Evolutionary conservation across 2,888 invertebrate genomes (phyloP).

Genomic region (Apodemia duryi): DNA sequence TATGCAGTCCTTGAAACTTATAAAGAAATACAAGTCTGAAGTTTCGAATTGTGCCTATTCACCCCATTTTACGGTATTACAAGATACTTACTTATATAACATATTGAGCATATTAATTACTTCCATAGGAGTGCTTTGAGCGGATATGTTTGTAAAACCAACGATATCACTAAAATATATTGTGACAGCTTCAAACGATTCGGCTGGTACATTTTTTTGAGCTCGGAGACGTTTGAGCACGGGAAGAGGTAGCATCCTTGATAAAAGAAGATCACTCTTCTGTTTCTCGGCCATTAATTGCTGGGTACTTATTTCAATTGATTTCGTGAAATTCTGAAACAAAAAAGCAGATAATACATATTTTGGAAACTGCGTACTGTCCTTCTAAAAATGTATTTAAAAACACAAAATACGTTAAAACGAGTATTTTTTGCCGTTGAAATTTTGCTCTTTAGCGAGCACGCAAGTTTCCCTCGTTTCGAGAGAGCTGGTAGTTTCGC

Average conservation of each 20-base stretch:
- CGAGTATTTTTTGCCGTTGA: too few species aligned
- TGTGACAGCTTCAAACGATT: conserved; percentile 83
- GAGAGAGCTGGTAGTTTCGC: too few species aligned
- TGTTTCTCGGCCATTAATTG: conserved; percentile 75
- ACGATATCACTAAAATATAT: conserved; percentile 86
- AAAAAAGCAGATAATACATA: not conserved
- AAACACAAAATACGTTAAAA: too few species aligned
- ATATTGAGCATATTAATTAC: conserved; percentile 84
- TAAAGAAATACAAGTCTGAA: too few species aligned
- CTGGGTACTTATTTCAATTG: conserved; percentile 70
- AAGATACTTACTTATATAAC: conserved; percentile 77
- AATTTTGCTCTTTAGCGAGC: too few species aligned
- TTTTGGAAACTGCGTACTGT: too few species aligned
- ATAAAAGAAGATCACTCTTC: conserved; percentile 78
- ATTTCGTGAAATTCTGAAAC: conserved; percentile 67
- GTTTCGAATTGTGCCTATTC: too few species aligned
- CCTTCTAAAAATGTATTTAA: too few species aligned
- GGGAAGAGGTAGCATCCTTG: conserved; percentile 78
- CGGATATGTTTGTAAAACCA: conserved; percentile 83
- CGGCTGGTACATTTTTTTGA: conserved; percentile 80
- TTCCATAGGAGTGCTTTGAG: conserved; percentile 82
- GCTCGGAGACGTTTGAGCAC: conserved; percentile 76
- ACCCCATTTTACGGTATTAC: too few species aligned
- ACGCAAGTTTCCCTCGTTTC: too few species aligned
- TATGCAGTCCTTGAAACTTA: too few species aligned